Base-by-base conservation (phyloP, 2,113 vertebrate genomes). In the Phoenicopterus ruber region DNA sequence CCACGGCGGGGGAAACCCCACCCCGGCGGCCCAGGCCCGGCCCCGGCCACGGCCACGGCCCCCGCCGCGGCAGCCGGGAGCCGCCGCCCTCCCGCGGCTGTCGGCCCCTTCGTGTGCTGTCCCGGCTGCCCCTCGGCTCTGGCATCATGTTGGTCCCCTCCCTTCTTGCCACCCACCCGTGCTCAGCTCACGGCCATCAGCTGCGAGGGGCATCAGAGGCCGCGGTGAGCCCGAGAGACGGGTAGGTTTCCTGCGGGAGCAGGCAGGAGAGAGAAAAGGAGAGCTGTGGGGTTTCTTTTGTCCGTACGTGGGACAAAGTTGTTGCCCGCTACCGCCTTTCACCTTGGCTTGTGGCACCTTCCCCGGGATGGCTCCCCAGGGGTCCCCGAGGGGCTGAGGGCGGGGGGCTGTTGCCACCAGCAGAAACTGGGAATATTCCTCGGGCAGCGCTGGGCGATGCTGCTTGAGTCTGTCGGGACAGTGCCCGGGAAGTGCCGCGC, bases 401-500 rank as follows among this genome's bases (percentile, higher is more conserved):
- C 2, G 1, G 46, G 15, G 16, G 4, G 12, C 32, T 40, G 44
- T 12, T 81, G 52, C 32, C n/a, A 46, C 7, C 21, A 34, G 24
- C 16, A 55, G 65, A 81, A 81, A 52, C 36, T 47, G 66, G 42
- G 7, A 63, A 36, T 44, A 18, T 34, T 90, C 19, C 17, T 71
- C 7, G 5, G 19, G 34, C n/a, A 82, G 36, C 2, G 1, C 55
- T 76, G 83, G 21, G 9, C 0, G 3, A 9, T 7, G 17, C 52
- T 61, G 44, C 36, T 66, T 6, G 34, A 34, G 40, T 18, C 26
- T 86, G 52, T 34, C 1, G 0, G 73, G 63, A 65, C 8, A 10
- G 22, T 29, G 1, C 12, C 36, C 52, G 13, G 49, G 46, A 61
- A 50, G 19, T 10, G 34, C 40, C 9, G 40, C 8, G 1, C 12